These are phyloP conservation scores for Leucoma salicis DNA, from an alignment of 2,888 invertebrate genomes.

Conservation along the genomic window DNA sequence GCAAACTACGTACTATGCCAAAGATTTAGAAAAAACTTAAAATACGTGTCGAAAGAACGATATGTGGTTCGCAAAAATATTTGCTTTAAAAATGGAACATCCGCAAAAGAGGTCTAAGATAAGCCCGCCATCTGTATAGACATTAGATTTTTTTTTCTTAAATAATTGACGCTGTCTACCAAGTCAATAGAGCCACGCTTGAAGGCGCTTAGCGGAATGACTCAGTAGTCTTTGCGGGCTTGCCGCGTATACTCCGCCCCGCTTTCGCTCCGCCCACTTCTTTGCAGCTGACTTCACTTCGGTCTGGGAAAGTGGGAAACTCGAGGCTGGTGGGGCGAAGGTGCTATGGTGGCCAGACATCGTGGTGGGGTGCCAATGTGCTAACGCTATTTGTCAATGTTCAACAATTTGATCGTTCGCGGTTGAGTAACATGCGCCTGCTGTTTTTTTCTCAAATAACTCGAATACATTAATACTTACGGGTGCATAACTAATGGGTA, in stretches of 20 bases:
- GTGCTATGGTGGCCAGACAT: conserved; percentile 38
- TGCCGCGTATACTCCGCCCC: conserved; percentile 52
- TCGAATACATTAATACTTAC: conserved; percentile 17
- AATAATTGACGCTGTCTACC: conserved; percentile 27
- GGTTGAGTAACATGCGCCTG: conserved; percentile 15
- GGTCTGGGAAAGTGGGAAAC: conserved; percentile 73
- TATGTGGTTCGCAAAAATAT: no score
- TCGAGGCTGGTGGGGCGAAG: conserved; percentile 55
- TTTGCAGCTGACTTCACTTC: conserved; percentile 59
- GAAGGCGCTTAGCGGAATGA: conserved; percentile 48
- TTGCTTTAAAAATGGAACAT: conserved; percentile 38
- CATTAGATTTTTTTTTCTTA: conserved; percentile 4
- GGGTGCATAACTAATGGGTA: conserved; percentile 9
- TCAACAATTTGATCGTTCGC: conserved; percentile 44
- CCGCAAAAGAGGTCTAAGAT: conserved; percentile 2
- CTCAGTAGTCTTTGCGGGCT: conserved; percentile 37
- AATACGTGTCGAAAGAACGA: no score
- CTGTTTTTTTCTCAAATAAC: neutral
- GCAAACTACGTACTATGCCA: no score
- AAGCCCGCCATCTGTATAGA: no score
- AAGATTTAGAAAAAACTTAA: no score
- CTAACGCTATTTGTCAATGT: conserved; percentile 41
- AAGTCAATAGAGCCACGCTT: conserved; percentile 46
- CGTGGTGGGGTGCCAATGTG: conserved; percentile 50
- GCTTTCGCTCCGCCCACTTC: conserved; percentile 66